Percentiles rank a stretch among this genome's conserved stretches.
Conservation (phyloP, 2,797 vertebrate genomes). For the Delichon dasypus region DNA sequence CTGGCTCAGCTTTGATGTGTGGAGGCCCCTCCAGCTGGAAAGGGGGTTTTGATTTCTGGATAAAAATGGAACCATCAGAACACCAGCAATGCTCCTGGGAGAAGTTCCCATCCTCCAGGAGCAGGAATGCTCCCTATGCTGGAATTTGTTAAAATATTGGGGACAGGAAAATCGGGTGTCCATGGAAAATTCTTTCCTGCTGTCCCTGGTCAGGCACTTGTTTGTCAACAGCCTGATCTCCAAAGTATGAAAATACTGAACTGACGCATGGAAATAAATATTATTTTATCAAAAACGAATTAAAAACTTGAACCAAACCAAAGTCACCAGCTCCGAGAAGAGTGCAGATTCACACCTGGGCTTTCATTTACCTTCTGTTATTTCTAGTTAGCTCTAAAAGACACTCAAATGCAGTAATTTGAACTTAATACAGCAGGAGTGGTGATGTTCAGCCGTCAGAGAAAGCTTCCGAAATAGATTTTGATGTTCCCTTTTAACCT, state of each 20-base stretch:
- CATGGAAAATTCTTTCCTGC: not conserved
- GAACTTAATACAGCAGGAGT: not conserved
- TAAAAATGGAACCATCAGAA: not conserved
- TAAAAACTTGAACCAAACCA: not conserved
- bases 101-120: not conserved
- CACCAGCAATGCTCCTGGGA: not conserved
- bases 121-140: not conserved
- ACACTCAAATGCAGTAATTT: not conserved
- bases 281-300: not conserved
- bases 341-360: not conserved
- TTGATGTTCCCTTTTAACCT: not conserved
- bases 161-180: rapidly evolving
- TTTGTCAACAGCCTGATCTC: not conserved
- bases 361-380: not conserved
- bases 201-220: not conserved
- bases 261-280: not conserved
- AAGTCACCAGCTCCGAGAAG: not conserved
- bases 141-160: not conserved
- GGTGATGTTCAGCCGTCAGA: not conserved
- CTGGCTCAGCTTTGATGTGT: rapidly evolving
- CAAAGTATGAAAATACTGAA: not conserved
- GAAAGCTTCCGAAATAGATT: not conserved
- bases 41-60: not conserved
- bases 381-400: not conserved
- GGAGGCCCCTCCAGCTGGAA: not conserved